phyloP scores from a whole-genome alignment of 2,797 vertebrate genomes.

The Cheirogaleus major region DNA sequence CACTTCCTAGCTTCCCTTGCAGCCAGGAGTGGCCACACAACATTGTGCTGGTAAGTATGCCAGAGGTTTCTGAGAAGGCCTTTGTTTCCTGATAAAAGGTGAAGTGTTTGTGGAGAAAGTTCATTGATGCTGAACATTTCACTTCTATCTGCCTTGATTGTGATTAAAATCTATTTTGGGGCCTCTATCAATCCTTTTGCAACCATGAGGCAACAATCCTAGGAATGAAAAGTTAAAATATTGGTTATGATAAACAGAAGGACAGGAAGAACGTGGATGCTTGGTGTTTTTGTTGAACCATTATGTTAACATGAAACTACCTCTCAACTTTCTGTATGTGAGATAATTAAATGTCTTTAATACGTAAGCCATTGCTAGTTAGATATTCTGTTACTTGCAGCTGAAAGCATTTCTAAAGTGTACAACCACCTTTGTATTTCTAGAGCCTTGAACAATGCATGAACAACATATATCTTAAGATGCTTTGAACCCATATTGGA shows the following conservation, averaged over 20 bases:
- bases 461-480: not conserved
- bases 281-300: not conserved
- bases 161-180: not conserved
- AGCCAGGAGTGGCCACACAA: not conserved
- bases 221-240: not conserved
- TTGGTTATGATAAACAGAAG: not conserved
- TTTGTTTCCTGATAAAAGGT: conserved; percentile 24
- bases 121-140: not conserved
- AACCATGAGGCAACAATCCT: not conserved
- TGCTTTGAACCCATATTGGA: not conserved
- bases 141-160: not conserved
- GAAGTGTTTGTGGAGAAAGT: not conserved
- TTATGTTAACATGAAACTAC: not conserved
- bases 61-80: not conserved
- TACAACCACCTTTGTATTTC: not conserved
- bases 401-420: not conserved
- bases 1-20: not conserved
- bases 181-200: not conserved
- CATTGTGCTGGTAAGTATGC: not conserved
- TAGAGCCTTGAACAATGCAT: not conserved
- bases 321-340: not conserved
- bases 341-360: not conserved
- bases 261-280: not conserved
- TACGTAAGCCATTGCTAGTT: not conserved
- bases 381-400: not conserved